Evolutionary conservation across 2,888 invertebrate genomes (phyloP), one percentile per base, ranked within the genome.

Genomic region (Periphyllus acericola): DNA sequence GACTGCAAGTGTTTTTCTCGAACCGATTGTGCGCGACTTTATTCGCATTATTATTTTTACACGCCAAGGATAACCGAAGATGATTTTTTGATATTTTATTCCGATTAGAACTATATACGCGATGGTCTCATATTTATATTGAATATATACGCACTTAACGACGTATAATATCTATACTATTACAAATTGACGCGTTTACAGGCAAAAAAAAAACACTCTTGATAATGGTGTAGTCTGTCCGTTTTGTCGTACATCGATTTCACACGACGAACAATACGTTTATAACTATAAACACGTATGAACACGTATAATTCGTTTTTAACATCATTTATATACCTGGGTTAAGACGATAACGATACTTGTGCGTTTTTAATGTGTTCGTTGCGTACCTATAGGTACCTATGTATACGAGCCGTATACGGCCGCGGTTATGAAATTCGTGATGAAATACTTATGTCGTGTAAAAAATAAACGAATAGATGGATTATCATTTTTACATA

Each of bases 401-500:
- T n/a, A n/a, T n/a, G n/a, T n/a, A 5, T 9, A 40, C 40, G 40
- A 40, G 40, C 40, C 40, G 36, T 40, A 21, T 72, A 72, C 32
- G 40, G 40, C 40, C 9, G 36, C 9, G 36, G n/a, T 75, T 14
- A 75, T 14, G 68, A 46, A 83, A 72, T 83, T 83, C 25, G 8
- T 83, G 72, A 72, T 34, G 52, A 83, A 83, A 83, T 72, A n/a
- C 8, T 34, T 3, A 8, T 25, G n/a, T 72, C 25, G 9, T 40
- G 40, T 9, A 40, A 83, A 72, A 83, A 34, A 19, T 52, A 52
- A 72, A 72, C 25, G 25, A 32, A 68, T 17, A 19, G 72, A 36
- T 72, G 25, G 34, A 82, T 71, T 46, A 82, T 82, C 14, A 52
- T 72, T 83, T 83, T 72, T 72, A 83, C 52, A 52, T 72, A 72